phyloP scores from a whole-genome alignment of 2,797 vertebrate genomes.

The Halcyon smyrnensis region DNA sequence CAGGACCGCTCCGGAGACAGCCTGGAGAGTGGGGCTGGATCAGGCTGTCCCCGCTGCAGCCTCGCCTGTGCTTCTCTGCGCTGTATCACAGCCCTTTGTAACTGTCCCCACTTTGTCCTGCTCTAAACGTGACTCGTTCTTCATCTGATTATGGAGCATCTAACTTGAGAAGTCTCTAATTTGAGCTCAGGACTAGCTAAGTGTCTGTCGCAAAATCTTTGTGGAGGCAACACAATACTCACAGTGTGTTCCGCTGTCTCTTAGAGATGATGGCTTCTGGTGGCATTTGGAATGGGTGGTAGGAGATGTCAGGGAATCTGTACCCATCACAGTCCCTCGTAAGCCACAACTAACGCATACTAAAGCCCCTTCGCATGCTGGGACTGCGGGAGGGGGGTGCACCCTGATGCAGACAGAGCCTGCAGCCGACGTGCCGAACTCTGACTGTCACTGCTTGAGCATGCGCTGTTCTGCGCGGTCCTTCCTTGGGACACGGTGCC shows the following conservation, averaged over 20 bases:
- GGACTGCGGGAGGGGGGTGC: neutral
- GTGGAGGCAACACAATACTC: neutral
- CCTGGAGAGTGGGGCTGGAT: neutral
- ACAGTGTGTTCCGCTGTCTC: neutral
- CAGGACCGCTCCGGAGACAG: neutral
- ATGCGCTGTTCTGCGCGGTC: accelerated
- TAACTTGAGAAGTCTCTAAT: neutral
- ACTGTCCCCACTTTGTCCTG: neutral
- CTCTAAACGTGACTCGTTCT: neutral
- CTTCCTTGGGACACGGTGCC: neutral
- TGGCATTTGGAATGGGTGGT: accelerated
- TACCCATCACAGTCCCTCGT: neutral
- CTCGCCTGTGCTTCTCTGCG: accelerated
- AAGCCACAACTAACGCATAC: neutral
- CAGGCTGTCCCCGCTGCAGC: neutral
- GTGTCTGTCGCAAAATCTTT: neutral
- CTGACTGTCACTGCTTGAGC: neutral
- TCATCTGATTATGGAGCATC: neutral
- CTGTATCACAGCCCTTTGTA: neutral
- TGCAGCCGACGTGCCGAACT: accelerated
- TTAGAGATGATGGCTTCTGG: neutral
- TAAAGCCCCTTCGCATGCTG: neutral
- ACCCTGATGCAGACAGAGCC: neutral
- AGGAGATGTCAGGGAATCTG: neutral
- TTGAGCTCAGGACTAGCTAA: neutral